Evolutionary conservation across 2,113 vertebrate genomes (phyloP).

Genomic region (Chrysochloris asiatica): DNA sequence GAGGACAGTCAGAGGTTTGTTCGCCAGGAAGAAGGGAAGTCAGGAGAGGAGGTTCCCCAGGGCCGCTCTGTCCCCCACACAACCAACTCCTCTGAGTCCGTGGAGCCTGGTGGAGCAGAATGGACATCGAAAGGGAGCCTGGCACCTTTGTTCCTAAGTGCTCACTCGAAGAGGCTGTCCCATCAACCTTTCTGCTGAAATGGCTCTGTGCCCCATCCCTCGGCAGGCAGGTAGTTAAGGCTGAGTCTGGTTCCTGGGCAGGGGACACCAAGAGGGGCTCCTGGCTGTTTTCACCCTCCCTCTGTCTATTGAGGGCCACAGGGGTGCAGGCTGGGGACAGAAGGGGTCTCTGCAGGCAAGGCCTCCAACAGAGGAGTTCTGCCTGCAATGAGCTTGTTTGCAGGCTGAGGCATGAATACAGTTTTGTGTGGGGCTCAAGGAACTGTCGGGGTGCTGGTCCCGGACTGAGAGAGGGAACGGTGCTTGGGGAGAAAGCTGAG

Average conservation of each 20-base stretch:
- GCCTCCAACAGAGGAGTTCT: accelerated
- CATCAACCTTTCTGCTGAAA: neutral
- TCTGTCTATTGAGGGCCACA: neutral
- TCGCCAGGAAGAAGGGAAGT: neutral
- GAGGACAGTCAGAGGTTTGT: accelerated
- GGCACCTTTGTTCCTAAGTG: accelerated
- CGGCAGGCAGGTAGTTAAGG: neutral
- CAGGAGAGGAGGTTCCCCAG: accelerated
- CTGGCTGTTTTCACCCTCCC: neutral
- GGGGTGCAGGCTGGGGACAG: neutral
- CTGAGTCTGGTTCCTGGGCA: accelerated
- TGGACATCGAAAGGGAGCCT: accelerated
- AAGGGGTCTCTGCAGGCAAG: neutral
- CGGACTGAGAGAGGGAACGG: too few relatives aligned
- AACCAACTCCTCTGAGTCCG: accelerated
- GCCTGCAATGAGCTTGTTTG: accelerated
- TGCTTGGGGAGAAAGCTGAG: neutral
- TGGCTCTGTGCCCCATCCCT: neutral
- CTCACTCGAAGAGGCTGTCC: neutral
- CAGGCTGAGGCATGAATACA: neutral
- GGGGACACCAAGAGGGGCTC: accelerated
- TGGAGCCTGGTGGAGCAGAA: neutral
- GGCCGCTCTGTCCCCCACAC: accelerated
- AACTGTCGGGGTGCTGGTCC: neutral
- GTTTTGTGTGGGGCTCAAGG: accelerated